Evolutionary conservation across 2,797 vertebrate genomes (phyloP).

Genomic region (Cichlasoma orientale): DNA sequence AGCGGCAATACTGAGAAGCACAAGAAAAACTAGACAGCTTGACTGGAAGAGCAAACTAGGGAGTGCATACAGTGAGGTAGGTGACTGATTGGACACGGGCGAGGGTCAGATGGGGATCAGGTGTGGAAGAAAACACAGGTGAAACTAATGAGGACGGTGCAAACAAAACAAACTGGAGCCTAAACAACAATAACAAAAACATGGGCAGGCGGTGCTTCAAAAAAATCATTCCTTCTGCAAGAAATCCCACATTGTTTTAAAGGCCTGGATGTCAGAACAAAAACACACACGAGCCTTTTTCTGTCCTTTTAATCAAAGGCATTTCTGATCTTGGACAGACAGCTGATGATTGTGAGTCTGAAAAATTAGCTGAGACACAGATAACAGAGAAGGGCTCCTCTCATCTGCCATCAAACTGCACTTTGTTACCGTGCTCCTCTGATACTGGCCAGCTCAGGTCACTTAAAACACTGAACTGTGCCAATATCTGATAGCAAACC

Average conservation of each 20-base stretch:
- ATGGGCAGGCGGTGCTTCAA: not conserved
- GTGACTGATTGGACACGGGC: not conserved
- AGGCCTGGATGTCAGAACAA: conserved; percentile 16
- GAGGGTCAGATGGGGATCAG: not conserved
- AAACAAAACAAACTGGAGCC: not conserved
- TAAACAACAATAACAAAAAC: not conserved
- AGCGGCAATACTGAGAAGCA: not conserved
- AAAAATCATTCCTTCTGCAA: not conserved
- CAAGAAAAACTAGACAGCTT: not conserved
- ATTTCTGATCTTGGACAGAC: conserved; percentile 15
- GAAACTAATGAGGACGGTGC: not conserved
- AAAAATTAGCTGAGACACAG: conserved; percentile 5
- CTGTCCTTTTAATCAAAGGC: conserved; percentile 22
- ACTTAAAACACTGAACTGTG: not conserved
- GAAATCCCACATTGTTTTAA: not conserved
- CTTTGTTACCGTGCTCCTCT: not conserved
- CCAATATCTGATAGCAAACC: not conserved
- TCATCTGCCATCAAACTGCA: not conserved
- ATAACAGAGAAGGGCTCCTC: conserved; percentile 8
- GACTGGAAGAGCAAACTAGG: not conserved
- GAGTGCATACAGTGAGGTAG: not conserved
- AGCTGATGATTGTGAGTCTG: not conserved
- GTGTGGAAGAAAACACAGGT: not conserved
- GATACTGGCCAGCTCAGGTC: not conserved
- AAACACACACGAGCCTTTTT: not conserved